Evolutionary conservation across 2,888 invertebrate species (phyloP).

Genomic region (Branchellion lobata): DNA sequence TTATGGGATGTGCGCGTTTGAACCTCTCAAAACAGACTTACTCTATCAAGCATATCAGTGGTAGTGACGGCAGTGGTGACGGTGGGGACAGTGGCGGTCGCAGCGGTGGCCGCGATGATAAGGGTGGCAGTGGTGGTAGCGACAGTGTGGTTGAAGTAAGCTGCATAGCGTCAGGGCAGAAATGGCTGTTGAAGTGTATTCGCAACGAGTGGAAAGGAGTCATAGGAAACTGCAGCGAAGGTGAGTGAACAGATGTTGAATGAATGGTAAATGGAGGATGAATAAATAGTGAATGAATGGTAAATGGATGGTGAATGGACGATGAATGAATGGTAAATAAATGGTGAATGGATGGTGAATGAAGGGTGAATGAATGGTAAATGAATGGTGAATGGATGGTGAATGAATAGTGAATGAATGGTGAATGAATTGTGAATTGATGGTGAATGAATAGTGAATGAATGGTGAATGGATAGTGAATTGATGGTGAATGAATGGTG

Average conservation of each 20-base stretch:
- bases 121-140: no score
- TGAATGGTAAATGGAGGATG: not conserved
- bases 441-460: no score
- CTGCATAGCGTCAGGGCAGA: constrained; percentile 46
- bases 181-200: constrained; percentile 47
- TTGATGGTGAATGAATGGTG: no score
- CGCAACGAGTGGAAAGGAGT: constrained; percentile 45
- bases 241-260: constrained; percentile 36
- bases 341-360: no score
- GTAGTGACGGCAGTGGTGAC: not conserved
- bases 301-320: no score
- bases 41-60: constrained; percentile 10
- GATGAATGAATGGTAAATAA: no score
- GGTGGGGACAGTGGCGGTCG: constrained; percentile 31
- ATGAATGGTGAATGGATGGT: no score
- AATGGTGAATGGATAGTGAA: no score
- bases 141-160: constrained; percentile 44
- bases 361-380: no score
- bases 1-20: constrained; percentile 47
- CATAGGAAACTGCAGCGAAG: constrained; percentile 48
- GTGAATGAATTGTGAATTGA: no score
- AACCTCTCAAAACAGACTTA: constrained; percentile 44
- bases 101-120: no score
- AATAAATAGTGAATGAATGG: constrained; percentile 20
- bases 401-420: no score